Conservation (phyloP, 1,140 invertebrate genomes). For the Danaus melanippus region DNA sequence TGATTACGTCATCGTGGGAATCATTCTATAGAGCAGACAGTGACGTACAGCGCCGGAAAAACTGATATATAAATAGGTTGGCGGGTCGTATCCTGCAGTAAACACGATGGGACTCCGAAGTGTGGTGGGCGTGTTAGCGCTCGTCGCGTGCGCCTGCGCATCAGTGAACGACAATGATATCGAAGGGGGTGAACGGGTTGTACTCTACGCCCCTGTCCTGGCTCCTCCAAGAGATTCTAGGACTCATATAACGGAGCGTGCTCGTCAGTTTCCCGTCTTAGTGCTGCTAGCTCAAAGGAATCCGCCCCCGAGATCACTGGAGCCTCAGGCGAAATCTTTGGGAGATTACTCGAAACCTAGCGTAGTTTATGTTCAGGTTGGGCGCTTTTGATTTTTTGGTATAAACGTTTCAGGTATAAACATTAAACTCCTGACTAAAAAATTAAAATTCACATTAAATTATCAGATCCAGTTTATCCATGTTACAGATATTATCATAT, state of each 20-base stretch:
- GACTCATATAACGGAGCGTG: constrained; percentile 39
- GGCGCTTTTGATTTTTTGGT: too few species aligned
- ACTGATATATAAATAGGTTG: constrained; percentile 62
- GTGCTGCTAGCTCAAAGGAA: constrained; percentile 48
- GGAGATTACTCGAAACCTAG: constrained; percentile 42
- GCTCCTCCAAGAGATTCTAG: constrained; percentile 51
- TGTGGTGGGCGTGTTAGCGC: constrained; percentile 43
- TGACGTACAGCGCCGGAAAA: constrained; percentile 49
- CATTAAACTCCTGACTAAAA: too few species aligned
- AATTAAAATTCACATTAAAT: too few species aligned
- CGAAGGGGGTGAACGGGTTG: constrained; percentile 44
- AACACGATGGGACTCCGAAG: constrained; percentile 49
- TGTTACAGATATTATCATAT: too few species aligned
- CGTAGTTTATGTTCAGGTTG: constrained; percentile 55
- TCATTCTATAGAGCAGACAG: constrained; percentile 23
- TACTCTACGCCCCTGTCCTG: constrained; percentile 52
- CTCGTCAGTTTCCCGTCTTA: constrained; percentile 59
- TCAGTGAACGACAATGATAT: constrained; percentile 46
- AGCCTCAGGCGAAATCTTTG: constrained; percentile 47
- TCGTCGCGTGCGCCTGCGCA: constrained; percentile 30
- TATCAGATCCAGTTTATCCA: too few species aligned
- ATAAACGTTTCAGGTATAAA: too few species aligned
- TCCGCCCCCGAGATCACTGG: constrained; percentile 22
- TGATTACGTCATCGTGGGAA: constrained; percentile 55
- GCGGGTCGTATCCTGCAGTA: constrained; percentile 49